These are phyloP conservation scores for Mesocentrotus franciscanus DNA, from an alignment of 53 echinoderm and acorn worm species.

Conservation along the genomic window DNA sequence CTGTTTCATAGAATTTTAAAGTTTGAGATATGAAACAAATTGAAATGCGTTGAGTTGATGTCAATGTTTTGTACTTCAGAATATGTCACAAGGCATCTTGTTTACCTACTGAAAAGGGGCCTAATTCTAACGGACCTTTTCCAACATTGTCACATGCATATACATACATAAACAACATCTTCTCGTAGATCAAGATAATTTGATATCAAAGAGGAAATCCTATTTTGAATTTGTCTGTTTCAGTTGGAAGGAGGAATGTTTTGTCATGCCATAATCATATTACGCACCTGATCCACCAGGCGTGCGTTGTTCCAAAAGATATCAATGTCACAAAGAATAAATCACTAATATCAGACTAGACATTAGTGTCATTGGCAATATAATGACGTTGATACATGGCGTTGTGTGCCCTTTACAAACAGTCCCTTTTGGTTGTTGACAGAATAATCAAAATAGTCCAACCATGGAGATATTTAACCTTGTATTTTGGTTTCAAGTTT, in stretches of 20 bases:
- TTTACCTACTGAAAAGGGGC: background rate
- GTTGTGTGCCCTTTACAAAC: background rate
- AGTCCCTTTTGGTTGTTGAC: background rate
- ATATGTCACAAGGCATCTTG: no score
- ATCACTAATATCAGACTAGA: no score
- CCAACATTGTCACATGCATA: background rate
- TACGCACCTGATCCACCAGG: background rate
- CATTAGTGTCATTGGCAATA: background rate
- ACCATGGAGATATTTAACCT: background rate
- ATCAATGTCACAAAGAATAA: background rate
- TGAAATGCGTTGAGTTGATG: no score
- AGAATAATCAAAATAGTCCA: background rate
- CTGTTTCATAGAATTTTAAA: no score
- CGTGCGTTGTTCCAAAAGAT: background rate
- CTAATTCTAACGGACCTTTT: background rate
- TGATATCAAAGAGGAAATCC: background rate
- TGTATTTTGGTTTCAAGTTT: background rate
- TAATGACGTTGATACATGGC: constrained; percentile 22
- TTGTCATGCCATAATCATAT: background rate
- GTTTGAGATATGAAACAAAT: no score
- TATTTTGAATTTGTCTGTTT: background rate
- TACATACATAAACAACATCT: background rate
- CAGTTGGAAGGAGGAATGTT: background rate
- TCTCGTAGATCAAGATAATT: background rate
- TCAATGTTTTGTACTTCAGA: no score